Conservation (phyloP, 2,113 vertebrate species). For the Serilophus lunatus region DNA sequence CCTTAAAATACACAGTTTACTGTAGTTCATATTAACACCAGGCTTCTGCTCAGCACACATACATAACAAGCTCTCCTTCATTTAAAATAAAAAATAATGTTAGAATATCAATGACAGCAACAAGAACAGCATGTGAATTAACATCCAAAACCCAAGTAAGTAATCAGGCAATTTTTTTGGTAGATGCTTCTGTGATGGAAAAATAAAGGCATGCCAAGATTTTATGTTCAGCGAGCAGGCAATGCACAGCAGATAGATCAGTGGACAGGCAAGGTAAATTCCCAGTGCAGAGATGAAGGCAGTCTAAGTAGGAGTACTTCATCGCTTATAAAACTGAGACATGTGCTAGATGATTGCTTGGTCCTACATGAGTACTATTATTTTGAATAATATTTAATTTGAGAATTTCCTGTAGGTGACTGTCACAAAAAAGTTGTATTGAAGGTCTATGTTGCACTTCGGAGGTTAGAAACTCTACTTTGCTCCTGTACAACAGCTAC, state of each 20-base stretch:
- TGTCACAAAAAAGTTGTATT: neutral
- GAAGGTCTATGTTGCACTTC: neutral
- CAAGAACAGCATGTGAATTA: neutral
- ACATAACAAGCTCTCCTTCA: neutral
- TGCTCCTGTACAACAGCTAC: neutral
- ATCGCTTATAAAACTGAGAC: neutral
- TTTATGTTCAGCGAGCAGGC: accelerated
- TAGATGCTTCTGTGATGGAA: neutral
- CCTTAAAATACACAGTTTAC: neutral
- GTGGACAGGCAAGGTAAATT: neutral
- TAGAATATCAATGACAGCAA: neutral
- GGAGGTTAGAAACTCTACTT: neutral
- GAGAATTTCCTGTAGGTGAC: neutral
- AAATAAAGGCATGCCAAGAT: neutral
- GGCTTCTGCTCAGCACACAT: neutral
- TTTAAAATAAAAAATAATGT: neutral
- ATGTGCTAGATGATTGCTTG: neutral
- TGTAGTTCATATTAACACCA: neutral
- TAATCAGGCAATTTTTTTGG: neutral
- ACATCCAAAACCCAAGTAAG: neutral
- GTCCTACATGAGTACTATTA: neutral
- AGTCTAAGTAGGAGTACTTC: neutral
- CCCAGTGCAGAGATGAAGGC: neutral
- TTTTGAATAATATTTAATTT: neutral
- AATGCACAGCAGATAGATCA: neutral